Evolutionary conservation across 2,797 vertebrate species (phyloP).

Genomic region (Acrocephalus scirpaceus): DNA sequence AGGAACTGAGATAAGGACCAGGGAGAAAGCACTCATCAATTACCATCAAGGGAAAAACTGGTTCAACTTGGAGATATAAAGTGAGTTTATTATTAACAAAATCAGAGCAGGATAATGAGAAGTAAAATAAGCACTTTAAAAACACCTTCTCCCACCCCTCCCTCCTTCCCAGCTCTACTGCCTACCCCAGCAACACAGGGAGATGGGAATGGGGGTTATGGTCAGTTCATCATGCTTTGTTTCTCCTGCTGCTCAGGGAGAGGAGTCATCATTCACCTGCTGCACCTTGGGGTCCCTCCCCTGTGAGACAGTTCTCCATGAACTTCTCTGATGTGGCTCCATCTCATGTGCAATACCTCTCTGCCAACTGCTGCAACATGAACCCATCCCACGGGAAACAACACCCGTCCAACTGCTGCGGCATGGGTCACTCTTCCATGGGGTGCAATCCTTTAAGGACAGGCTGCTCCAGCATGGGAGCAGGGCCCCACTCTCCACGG

Average conservation of each 20-base stretch:
- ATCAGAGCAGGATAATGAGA: not conserved
- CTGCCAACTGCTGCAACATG: not conserved
- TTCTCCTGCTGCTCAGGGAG: not conserved
- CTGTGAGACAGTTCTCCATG: rapidly evolving
- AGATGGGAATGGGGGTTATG: too few species aligned
- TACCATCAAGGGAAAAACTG: not conserved
- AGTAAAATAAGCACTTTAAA: not conserved
- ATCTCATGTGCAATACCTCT: not conserved
- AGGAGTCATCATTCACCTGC: not conserved
- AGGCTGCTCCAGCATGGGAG: not conserved
- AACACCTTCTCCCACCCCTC: not conserved
- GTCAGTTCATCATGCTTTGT: not conserved
- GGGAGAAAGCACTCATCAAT: not conserved
- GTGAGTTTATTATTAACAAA: not conserved
- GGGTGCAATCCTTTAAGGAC: too few species aligned
- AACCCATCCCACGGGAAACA: not conserved
- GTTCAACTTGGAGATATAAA: not conserved
- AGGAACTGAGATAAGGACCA: not conserved
- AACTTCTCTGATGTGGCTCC: not conserved
- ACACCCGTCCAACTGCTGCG: rapidly evolving
- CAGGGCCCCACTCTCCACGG: not conserved
- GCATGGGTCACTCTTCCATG: rapidly evolving
- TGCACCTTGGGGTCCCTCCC: not conserved
- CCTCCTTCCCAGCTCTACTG: not conserved
- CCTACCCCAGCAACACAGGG: not conserved